phyloP scores from a whole-genome alignment of 2,888 invertebrate species.

The Sympetrum striolatum region DNA sequence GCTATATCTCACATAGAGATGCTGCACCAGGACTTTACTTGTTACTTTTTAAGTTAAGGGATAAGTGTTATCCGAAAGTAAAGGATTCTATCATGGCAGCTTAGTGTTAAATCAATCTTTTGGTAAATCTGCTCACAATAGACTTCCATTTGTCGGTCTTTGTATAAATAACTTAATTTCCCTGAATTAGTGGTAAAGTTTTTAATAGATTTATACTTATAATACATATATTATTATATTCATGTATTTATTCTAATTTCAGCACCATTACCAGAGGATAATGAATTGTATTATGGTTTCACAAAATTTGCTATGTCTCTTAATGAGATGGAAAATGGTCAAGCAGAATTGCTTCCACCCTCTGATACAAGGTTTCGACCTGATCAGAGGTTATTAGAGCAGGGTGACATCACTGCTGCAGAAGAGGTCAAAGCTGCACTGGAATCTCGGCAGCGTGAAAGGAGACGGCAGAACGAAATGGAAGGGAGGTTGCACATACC shows the following conservation, averaged over 20 bases:
- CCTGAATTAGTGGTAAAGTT: not conserved
- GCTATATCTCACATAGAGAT: too few species aligned
- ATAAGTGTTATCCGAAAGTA: too few species aligned
- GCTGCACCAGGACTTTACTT: too few species aligned
- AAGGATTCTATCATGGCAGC: too few species aligned
- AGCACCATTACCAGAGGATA: constrained; percentile 82
- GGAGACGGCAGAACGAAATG: constrained; percentile 68
- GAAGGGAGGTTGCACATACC: constrained; percentile 59
- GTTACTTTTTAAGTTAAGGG: too few species aligned
- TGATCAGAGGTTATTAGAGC: constrained; percentile 78
- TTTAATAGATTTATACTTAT: not conserved
- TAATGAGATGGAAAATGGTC: constrained; percentile 75
- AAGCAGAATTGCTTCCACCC: constrained; percentile 68
- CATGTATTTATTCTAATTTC: constrained; percentile 5
- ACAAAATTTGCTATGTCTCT: constrained; percentile 84
- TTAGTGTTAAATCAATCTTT: too few species aligned
- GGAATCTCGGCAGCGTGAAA: constrained; percentile 77
- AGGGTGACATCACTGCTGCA: constrained; percentile 75
- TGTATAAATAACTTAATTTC: not conserved
- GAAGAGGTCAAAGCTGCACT: constrained; percentile 74
- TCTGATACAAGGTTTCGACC: constrained; percentile 82
- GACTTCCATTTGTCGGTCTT: not conserved
- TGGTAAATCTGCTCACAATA: not conserved
- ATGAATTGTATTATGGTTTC: constrained; percentile 83
- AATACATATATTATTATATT: not conserved